These are phyloP conservation scores for Phrynosoma platyrhinos DNA, from an alignment of 2,113 vertebrate genomes.

Conservation along the genomic window DNA sequence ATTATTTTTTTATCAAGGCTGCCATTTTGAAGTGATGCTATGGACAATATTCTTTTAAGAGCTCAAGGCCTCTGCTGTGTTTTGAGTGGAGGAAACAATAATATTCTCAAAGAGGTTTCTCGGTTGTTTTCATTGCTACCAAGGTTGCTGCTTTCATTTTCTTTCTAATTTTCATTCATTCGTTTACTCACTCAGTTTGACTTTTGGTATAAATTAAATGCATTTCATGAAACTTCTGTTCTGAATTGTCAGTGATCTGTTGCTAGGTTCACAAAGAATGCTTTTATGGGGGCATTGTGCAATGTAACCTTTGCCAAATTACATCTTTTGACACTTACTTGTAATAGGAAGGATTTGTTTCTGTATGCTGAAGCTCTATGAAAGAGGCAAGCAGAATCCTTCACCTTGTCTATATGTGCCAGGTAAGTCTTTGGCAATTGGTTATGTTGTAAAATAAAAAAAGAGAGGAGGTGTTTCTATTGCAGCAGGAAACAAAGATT, in stretches of 20 bases:
- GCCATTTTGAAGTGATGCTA: conserved; percentile 11
- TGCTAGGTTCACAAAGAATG: conserved; percentile 37
- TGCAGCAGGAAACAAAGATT: conserved; percentile 4
- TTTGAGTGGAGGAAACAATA: conserved; percentile 11
- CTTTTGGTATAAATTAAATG: conserved; percentile 42
- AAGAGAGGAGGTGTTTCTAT: conserved; percentile 37
- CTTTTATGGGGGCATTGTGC: conserved; percentile 43
- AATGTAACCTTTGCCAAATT: conserved; percentile 34
- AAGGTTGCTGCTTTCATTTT: not conserved
- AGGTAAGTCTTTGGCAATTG: conserved; percentile 51
- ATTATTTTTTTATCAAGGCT: conserved; percentile 7
- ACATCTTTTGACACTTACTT: conserved; percentile 7
- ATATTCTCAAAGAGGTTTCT: not conserved
- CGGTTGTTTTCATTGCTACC: conserved; percentile 38
- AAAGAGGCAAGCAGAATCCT: conserved; percentile 51
- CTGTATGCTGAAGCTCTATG: conserved; percentile 21
- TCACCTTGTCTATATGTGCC: conserved; percentile 36
- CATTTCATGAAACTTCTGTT: conserved; percentile 38
- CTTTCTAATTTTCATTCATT: too few relatives aligned
- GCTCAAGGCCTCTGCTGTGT: not conserved
- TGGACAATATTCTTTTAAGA: conserved; percentile 8
- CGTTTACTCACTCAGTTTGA: not conserved
- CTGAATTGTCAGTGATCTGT: conserved; percentile 35
- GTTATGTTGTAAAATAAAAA: conserved; percentile 8
- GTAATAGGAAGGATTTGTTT: conserved; percentile 45